Evolutionary conservation across 1,140 invertebrate genomes (phyloP), one percentile per base, ranked within the genome.

Genomic region (Adelges cooleyi): DNA sequence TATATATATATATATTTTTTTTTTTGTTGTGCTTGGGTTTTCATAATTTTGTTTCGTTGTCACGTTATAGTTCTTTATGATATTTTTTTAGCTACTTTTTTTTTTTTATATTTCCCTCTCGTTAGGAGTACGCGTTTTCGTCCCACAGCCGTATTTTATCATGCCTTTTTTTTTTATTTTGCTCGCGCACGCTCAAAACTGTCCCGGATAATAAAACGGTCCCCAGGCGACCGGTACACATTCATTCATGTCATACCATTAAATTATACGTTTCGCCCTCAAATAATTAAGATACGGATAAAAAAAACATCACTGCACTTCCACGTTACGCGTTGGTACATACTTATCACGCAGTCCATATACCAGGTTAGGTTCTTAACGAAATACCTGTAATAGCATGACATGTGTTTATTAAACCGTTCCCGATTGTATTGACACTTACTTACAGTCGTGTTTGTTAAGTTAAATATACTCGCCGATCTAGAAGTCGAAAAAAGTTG

Each of bases 231-330:
- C 27, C 44, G 17, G 18, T 48, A 33, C 18, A 48, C 56, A 62
- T 62, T 62, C 25, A 62, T 62, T 62, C 42, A 29, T 62, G 56
- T 62, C 56, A 48, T 62, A 46, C 42, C 42, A 15, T 62, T 62
- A 17, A 62, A 48, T 46, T 62, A 62, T 62, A 62, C 56, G 56
- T 62, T 62, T 48, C 54, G 10, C 42, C 56, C 42, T 33, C 56
- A 62, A 62, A 62, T 59, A 59, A 59, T 62, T 62, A 62, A 62
- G 42, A 62, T 62, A 48, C 25, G 25, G 44, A 62, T 46, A 59
- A 18, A 38, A 38, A 38, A 38, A 6, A 6, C 6, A 44, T 44
- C 10, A 11, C 23, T 17, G n/a, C 36, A 42, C 22, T 44, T 44
- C 15, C 8, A 8, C 33, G n/a, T n/a, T n/a, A n/a, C n/a, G n/a